phyloP scores from a whole-genome alignment of 2,797 vertebrate genomes.

The Setipinna tenuifilis region DNA sequence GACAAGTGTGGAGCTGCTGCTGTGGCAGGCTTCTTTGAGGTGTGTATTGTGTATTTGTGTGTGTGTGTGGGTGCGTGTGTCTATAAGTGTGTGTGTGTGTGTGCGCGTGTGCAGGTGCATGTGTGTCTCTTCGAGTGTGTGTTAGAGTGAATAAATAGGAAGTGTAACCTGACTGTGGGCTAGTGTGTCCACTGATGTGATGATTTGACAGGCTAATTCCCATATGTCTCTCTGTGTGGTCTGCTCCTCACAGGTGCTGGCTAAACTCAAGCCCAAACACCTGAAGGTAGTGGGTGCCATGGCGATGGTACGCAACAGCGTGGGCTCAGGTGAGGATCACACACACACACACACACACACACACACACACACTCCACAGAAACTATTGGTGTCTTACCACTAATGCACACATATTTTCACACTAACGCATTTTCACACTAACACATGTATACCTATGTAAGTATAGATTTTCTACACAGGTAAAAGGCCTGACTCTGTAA shows the following conservation, averaged over 20 bases:
- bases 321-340: conserved; percentile 75
- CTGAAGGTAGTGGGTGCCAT: conserved; percentile 80
- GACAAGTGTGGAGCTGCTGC: conserved; percentile 85
- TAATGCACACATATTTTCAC: background rate
- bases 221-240: background rate
- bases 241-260: conserved; percentile 67
- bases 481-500: background rate
- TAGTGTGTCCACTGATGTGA: too few species aligned
- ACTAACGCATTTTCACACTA: too few species aligned
- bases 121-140: background rate
- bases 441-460: too few species aligned
- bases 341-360: too few species aligned
- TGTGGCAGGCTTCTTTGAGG: conserved; percentile 83
- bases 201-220: background rate
- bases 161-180: background rate
- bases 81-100: background rate
- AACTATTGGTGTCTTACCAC: too few species aligned
- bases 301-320: conserved; percentile 87
- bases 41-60: conserved; percentile 43
- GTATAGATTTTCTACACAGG: background rate
- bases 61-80: background rate
- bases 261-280: conserved; percentile 75
- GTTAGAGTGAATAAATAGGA: background rate
- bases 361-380: too few species aligned
- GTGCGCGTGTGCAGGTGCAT: background rate